Evolutionary conservation across 2,113 vertebrate genomes (phyloP), one percentile per base, ranked within the genome.

Genomic region (Dicaeum eximium): DNA sequence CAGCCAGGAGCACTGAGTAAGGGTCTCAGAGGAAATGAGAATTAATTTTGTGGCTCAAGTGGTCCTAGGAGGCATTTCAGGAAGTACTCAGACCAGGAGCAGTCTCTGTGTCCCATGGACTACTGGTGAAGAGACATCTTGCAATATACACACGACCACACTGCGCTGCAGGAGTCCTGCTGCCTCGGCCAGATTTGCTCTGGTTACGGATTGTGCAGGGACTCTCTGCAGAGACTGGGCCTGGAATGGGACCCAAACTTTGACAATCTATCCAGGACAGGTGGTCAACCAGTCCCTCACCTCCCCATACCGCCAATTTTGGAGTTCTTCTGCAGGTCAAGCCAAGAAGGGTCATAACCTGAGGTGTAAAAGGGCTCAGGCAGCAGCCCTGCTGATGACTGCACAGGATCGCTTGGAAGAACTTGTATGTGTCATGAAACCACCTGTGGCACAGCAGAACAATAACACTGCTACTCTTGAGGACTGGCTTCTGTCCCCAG

Each of bases 131-230:
- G 86, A 65, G 48, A 62, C 0, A 4, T 33, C 48, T 65, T 47
- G 25, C n/a, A 35, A 4, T 4, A 50, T 11, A 60, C 21, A 57
- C 1, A 3, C 2, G 3, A 44, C 24, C 21, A 13, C 5, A 2
- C 74, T 25, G 35, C 2, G 1, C 51, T 38, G 33, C 7, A 1
- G 10, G 30, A 66, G 10, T 61, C 35, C 16, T 74, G 50, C n/a
- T 50, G 30, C 40, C 31, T 86, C 47, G 50, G 30, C 3, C 27
- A 58, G 17, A 42, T 75, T 51, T 81, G 35, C 27, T 82, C 45
- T 56, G 30, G 48, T 60, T 82, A 25, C 6, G 7, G 53, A 25
- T 13, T 48, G 17, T 23, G 44, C 27, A 72, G 27, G 12, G 14
- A 38, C 31, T 7, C 15, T 70, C 33, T 62, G 30, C 35, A 81